Conservation (phyloP, 1,140 invertebrate species). For the Potamilus streckersoni region DNA sequence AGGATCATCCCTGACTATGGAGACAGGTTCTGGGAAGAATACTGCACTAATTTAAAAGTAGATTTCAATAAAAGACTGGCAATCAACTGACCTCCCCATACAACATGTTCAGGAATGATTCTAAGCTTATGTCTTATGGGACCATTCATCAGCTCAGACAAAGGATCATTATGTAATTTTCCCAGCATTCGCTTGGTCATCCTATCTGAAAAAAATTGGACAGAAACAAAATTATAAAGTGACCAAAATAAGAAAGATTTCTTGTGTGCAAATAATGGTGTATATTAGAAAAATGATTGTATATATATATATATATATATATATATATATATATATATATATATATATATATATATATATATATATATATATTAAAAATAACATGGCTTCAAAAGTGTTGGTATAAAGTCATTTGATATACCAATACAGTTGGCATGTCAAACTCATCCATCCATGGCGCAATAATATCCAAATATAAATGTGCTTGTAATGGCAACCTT, state of each 20-base stretch:
- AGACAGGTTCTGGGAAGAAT: not conserved
- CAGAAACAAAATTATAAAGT: not conserved
- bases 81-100: slow-evolving; percentile 73
- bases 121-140: slow-evolving; percentile 75
- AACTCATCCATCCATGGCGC: too few species aligned
- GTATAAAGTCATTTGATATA: too few species aligned
- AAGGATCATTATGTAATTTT: slow-evolving; percentile 41
- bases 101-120: slow-evolving; percentile 73
- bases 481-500: too few species aligned
- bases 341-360: too few species aligned
- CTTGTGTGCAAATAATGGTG: not conserved
- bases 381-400: too few species aligned
- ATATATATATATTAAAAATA: too few species aligned
- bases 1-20: too few species aligned
- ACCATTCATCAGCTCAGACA: slow-evolving; percentile 79
- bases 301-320: too few species aligned
- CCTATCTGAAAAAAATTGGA: slow-evolving; percentile 26
- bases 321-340: too few species aligned
- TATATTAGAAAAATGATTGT: too few species aligned
- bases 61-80: not conserved
- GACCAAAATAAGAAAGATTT: not conserved
- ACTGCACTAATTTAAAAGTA: not conserved
- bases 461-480: too few species aligned
- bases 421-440: too few species aligned
- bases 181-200: slow-evolving; percentile 32